phyloP scores from a whole-genome alignment of 2,113 vertebrate genomes.

The Scophthalmus maximus region DNA sequence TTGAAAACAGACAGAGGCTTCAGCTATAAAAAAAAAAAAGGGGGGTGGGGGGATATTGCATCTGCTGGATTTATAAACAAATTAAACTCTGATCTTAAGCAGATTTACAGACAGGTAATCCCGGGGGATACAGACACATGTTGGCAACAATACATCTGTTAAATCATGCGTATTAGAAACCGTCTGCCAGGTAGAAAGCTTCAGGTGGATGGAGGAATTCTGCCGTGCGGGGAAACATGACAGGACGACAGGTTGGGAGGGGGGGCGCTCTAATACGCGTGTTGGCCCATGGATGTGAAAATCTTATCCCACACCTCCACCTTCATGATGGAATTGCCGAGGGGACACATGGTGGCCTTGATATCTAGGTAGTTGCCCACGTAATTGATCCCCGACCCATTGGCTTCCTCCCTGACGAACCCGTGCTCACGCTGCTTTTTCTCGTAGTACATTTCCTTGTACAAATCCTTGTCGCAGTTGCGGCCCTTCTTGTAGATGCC shows the following conservation, averaged over 20 bases:
- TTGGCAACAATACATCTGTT: conserved; percentile 59
- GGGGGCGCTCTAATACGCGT: conserved; percentile 18
- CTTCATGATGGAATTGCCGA: conserved; percentile 76
- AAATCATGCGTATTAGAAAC: conserved; percentile 30
- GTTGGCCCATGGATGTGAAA: conserved; percentile 54
- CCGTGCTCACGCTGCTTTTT: conserved; percentile 63
- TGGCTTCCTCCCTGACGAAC: conserved; percentile 75
- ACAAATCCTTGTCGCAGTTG: conserved; percentile 70
- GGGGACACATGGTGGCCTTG: conserved; percentile 76
- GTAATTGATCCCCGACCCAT: conserved; percentile 75
- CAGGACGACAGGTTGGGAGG: not conserved
- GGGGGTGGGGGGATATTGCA: conserved; percentile 44
- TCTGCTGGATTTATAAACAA: conserved; percentile 72
- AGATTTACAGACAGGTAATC: conserved; percentile 65
- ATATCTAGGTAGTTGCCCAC: conserved; percentile 69
- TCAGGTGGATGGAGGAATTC: conserved; percentile 17
- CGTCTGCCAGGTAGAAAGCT: conserved; percentile 21
- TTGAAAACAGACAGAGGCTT: conserved; percentile 61
- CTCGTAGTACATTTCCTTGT: conserved; percentile 81
- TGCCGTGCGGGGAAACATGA: not conserved
- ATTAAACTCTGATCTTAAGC: conserved; percentile 73
- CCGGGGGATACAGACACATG: conserved; percentile 49
- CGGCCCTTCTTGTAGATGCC: conserved; percentile 71
- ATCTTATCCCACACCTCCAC: conserved; percentile 83
- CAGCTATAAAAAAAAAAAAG: conserved; percentile 31